Conservation (phyloP, 2,888 invertebrate genomes). For the Itoplectis maculator region DNA sequence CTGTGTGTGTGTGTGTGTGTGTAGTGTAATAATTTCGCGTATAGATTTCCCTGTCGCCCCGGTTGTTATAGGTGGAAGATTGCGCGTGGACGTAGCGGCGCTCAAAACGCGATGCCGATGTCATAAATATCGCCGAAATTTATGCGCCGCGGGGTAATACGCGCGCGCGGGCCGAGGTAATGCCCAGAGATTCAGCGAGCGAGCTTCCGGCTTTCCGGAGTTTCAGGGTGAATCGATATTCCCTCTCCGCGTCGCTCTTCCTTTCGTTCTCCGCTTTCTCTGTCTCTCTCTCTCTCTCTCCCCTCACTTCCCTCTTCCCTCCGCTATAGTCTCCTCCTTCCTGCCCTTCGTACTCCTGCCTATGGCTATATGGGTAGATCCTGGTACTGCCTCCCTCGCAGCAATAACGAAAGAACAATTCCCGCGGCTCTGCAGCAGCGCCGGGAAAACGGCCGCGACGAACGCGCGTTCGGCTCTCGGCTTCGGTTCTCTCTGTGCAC, state of each 20-base stretch:
- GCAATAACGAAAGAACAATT: constrained; percentile 49
- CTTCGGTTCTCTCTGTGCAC: no score
- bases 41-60: constrained; percentile 7
- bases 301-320: neutral
- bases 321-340: neutral
- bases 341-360: no score
- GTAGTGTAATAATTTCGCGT: constrained; percentile 4
- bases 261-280: constrained; percentile 3
- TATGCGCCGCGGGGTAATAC: constrained; percentile 63
- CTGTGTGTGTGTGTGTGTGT: neutral
- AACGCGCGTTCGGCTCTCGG: constrained; percentile 4
- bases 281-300: neutral
- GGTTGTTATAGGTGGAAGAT: constrained; percentile 45
- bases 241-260: constrained; percentile 51
- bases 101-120: constrained; percentile 45
- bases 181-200: constrained; percentile 62
- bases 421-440: constrained; percentile 31
- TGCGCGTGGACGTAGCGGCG: constrained; percentile 41
- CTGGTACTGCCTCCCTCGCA: constrained; percentile 25
- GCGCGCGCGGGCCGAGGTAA: constrained; percentile 61
- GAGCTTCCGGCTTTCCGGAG: constrained; percentile 66
- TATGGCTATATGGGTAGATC: neutral
- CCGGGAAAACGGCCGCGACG: constrained; percentile 24
- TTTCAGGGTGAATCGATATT: constrained; percentile 66
- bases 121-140: constrained; percentile 64